A percentile compares a stretch with the other conserved stretches of the same genome.
These are phyloP conservation scores for Calliphora vomitoria DNA, from an alignment of 2,888 invertebrate species.

Conservation along the genomic window DNA sequence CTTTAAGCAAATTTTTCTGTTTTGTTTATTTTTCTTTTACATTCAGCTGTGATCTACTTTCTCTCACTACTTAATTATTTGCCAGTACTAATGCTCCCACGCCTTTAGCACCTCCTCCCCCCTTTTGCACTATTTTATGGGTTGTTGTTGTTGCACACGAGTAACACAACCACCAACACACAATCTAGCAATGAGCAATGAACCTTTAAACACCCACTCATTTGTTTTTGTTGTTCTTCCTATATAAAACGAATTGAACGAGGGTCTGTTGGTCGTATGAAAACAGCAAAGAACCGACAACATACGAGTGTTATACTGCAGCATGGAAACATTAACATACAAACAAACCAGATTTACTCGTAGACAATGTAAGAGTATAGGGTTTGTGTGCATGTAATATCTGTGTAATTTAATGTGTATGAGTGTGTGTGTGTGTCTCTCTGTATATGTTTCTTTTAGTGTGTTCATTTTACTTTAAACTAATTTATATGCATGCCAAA, in stretches of 20 bases:
- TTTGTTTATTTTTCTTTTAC: conserved; percentile 30
- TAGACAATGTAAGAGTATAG: background rate
- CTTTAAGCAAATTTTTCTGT: conserved; percentile 29
- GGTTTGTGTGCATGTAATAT: background rate
- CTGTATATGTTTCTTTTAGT: background rate
- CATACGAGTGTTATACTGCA: conserved; percentile 17
- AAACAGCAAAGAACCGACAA: conserved; percentile 23
- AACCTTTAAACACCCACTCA: conserved; percentile 63
- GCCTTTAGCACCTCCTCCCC: background rate
- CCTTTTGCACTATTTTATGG: background rate
- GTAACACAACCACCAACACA: conserved; percentile 9
- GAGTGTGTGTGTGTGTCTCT: background rate
- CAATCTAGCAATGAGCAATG: conserved; percentile 59
- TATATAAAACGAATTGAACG: conserved; percentile 2
- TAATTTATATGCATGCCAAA: conserved; percentile 56
- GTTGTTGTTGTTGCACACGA: background rate
- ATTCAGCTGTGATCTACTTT: conserved; percentile 52
- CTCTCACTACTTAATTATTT: conserved; percentile 48
- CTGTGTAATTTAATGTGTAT: background rate
- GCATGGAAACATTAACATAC: conserved; percentile 2
- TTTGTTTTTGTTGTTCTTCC: background rate
- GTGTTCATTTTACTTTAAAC: conserved; percentile 49
- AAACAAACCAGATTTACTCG: background rate
- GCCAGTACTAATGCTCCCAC: conserved; percentile 24
- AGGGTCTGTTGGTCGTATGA: conserved; percentile 39